Evolutionary conservation across 2,797 vertebrate species (phyloP), one percentile per base, ranked within the genome.

Genomic region (Odontamblyopus lacepedii): DNA sequence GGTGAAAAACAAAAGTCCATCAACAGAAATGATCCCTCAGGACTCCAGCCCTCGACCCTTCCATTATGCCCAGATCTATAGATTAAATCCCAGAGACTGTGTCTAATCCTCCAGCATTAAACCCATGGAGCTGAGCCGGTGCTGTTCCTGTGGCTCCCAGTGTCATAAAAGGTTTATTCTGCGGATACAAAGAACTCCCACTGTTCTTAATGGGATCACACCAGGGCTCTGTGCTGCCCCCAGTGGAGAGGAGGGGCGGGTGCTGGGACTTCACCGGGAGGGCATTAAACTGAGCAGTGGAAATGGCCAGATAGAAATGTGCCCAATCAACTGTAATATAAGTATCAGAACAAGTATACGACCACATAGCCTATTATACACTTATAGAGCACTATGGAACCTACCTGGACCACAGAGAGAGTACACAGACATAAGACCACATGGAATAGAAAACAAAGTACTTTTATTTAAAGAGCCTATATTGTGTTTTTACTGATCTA

Each of bases 181-280:
- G 19, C 2, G 44, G 26, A 66, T 18, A 66, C n/a, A 27, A 5
- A 41, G 62, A n/a, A 18, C 18, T 50, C 63, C 44, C 32, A 50
- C 63, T 65, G 63, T 23, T 65, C 44, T 44, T 27, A 65, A 65
- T 65, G 44, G 63, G 63, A 64, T 26, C 63, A 64, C 44, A 16
- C 41, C 23, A 18, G 41, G 44, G 63, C 44, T 65, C 63, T 50
- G 23, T 27, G 41, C 41, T 65, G 23, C 63, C 63, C 15, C 63
- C 63, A 15, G 41, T 50, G 41, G 64, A 51, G 44, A 66, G 26
- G 44, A 30, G n/a, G 12, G 32, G 8, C 35, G 9, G 35, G 32
- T 1, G 19, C 62, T 41, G 41, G 12, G 13, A 15, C 44, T 48
- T 48, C 44, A 48, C 13, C 44, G 16, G 12, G 62, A 23, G 8